phyloP scores from a whole-genome alignment of 2,113 vertebrate genomes.

The Lepidothrix coronata region DNA sequence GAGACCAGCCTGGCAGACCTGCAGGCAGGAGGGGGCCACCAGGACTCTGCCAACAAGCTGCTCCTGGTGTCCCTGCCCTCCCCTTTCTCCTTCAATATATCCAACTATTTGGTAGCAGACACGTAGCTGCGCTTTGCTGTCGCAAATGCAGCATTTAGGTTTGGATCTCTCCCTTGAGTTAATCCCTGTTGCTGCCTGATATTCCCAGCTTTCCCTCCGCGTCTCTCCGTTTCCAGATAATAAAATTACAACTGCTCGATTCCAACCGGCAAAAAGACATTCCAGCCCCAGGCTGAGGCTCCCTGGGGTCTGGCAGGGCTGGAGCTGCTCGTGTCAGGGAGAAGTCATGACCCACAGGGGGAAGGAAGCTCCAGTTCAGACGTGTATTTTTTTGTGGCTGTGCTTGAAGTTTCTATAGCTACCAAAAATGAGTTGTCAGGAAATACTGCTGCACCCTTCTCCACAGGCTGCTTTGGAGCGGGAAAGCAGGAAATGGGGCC shows the following conservation, averaged over 20 bases:
- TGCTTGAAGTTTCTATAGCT: constrained; percentile 60
- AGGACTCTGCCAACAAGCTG: constrained; percentile 35
- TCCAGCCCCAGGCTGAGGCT: neutral
- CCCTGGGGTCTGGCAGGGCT: neutral
- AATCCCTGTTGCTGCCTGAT: neutral
- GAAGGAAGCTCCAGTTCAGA: constrained; percentile 16
- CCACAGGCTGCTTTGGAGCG: neutral
- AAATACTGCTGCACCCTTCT: neutral
- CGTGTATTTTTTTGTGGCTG: neutral
- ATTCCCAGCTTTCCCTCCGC: neutral
- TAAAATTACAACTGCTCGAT: neutral
- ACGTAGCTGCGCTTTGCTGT: accelerated
- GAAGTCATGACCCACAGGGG: neutral
- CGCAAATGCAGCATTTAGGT: neutral
- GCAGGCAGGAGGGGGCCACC: neutral
- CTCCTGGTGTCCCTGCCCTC: constrained; percentile 8
- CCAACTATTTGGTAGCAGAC: neutral
- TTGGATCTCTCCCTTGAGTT: neutral
- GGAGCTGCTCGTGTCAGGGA: neutral
- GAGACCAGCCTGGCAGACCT: neutral
- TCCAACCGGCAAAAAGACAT: neutral
- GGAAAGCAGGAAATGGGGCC: neutral
- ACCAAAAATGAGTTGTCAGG: neutral
- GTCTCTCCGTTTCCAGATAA: neutral
- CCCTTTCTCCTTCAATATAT: neutral